Evolutionary conservation across 2,113 vertebrate genomes (phyloP).

Genomic region (Phalacrocorax pelagicus): DNA sequence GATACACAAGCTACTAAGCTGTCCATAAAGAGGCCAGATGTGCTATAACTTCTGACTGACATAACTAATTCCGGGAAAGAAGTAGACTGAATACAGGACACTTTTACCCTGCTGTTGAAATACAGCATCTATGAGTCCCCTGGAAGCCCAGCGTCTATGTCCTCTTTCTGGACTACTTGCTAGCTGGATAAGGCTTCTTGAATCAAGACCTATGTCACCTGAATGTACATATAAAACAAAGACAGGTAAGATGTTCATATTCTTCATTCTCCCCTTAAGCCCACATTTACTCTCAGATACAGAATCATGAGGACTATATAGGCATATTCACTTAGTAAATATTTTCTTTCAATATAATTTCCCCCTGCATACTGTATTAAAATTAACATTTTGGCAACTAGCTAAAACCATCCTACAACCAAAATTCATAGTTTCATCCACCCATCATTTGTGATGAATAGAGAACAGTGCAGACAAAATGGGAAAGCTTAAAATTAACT

Average conservation of each 20-base stretch:
- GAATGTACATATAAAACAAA: not conserved
- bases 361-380: not conserved
- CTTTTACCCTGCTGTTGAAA: not conserved
- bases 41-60: not conserved
- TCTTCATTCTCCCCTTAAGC: not conserved
- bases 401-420: not conserved
- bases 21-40: not conserved
- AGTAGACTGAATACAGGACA: not conserved
- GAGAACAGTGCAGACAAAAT: not conserved
- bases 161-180: not conserved
- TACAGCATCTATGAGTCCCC: fast-evolving
- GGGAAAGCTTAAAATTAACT: not conserved
- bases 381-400: not conserved
- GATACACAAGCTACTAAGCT: not conserved
- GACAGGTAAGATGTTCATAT: fast-evolving
- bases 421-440: not conserved
- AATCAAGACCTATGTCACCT: not conserved
- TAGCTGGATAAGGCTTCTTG: not conserved
- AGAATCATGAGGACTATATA: not conserved
- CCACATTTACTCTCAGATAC: not conserved
- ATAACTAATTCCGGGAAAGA: not conserved
- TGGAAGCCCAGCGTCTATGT: fast-evolving
- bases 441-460: not conserved
- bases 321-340: not conserved
- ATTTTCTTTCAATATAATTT: not conserved